These are phyloP conservation scores for Aspidiotus destructor DNA, from an alignment of 2,888 invertebrate species.

Conservation along the genomic window DNA sequence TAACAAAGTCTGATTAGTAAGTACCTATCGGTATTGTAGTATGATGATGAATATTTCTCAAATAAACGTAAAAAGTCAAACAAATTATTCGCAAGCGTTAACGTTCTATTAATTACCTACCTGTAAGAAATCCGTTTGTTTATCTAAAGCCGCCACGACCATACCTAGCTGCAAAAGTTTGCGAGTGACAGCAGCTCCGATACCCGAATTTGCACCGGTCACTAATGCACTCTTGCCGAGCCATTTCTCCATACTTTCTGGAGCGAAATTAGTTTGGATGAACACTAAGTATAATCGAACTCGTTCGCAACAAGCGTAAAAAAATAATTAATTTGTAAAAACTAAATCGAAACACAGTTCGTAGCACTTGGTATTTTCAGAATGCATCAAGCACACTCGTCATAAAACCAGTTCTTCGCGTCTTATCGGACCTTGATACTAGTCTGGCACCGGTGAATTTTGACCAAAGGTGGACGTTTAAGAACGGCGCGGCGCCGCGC, in stretches of 20 bases:
- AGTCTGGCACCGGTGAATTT: no score
- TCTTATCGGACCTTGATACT: no score
- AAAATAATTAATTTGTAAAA: not conserved
- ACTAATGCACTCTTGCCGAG: conserved; percentile 37
- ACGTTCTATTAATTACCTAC: conserved; percentile 29
- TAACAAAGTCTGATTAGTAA: no score
- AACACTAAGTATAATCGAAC: not conserved
- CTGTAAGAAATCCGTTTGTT: conserved; percentile 35
- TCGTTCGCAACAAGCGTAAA: not conserved
- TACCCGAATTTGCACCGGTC: conserved; percentile 38
- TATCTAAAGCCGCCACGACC: conserved; percentile 37
- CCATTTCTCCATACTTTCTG: conserved; percentile 36
- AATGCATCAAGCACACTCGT: no score
- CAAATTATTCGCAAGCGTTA: no score
- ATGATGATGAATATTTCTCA: no score
- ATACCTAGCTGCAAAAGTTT: conserved; percentile 35
- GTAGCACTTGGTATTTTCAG: no score
- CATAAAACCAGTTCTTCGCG: no score
- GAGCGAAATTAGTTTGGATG: not conserved
- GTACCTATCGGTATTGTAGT: no score
- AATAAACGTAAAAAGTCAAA: no score
- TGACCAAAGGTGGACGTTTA: no score
- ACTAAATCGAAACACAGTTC: not conserved
- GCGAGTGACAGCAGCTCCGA: conserved; percentile 37
- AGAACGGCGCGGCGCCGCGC: no score